Evolutionary conservation across 2,888 invertebrate genomes (phyloP).

Genomic region (Eristalis pertinax): DNA sequence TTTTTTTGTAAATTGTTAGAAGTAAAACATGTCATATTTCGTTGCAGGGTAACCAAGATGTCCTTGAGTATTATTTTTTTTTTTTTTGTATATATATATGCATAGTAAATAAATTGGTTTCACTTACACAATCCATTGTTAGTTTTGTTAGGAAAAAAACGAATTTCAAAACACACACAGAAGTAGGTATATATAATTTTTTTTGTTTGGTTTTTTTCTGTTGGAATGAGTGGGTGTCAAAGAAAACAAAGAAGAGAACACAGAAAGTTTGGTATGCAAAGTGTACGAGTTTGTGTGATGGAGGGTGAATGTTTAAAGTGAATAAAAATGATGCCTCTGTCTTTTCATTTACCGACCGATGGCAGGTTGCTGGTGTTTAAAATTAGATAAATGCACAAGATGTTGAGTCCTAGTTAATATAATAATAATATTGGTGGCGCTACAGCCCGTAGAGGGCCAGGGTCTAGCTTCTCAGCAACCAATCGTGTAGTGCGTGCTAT

Average conservation of each 20-base stretch:
- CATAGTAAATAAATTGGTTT: slow-evolving; percentile 26
- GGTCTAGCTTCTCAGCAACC: too few relatives aligned
- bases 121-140: slow-evolving; percentile 53
- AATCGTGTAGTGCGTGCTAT: too few relatives aligned
- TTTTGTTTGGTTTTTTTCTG: neutral
- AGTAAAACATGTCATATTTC: slow-evolving; percentile 26
- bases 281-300: neutral
- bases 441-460: too few relatives aligned
- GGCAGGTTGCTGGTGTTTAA: neutral
- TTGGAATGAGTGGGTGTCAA: neutral
- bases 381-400: neutral
- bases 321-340: neutral
- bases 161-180: slow-evolving; percentile 31
- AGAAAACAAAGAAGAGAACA: neutral
- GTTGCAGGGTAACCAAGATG: slow-evolving; percentile 52
- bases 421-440: too few relatives aligned
- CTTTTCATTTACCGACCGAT: neutral
- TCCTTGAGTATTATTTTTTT: slow-evolving; percentile 41
- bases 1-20: slow-evolving; percentile 49
- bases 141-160: slow-evolving; percentile 33
- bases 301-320: neutral
- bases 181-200: neutral
- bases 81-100: slow-evolving; percentile 12
- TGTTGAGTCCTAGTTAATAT: neutral
- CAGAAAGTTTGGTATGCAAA: neutral